Evolutionary conservation across 1,140 invertebrate species (phyloP), one percentile per base, ranked within the genome.

Genomic region (Olivierus martensii): DNA sequence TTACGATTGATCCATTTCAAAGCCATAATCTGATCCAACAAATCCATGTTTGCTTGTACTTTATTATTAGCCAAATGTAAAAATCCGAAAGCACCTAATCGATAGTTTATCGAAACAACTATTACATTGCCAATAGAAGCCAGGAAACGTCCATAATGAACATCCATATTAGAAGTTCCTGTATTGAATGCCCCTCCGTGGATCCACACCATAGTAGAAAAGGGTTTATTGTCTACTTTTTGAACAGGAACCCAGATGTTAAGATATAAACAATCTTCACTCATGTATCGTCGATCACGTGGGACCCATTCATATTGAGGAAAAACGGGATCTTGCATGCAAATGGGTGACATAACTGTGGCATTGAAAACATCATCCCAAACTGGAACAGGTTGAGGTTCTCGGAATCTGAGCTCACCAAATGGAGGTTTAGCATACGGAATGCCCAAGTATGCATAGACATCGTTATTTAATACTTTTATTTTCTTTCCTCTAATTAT

Each of bases 391-490:
- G 87, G 82, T 43, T 83, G 77, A 1, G 92, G 89, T 58, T 83
- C 82, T 17, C 82, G 75, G 69, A 96, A 98, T 49, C 93, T 75
- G 34, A 93, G 71, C 22, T 85, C 79, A 1, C 86, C 88, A 12
- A 80, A 43, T 0, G 92, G 93, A 0, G 92, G 87, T 67, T 93
- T 88, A 0, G 91, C 92, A 67, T 87, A 96, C 0, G 93, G 93
- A 56, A 97, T 90, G 3, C 90, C 89, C n/a, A 81, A 82, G 66
- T 87, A 96, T 12, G 84, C 81, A 65, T 92, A 84, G 0, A 95
- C 83, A 22, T 34, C 18, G 17, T n/a, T 46, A 28, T 45, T 28
- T 9, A 28, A 28, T 4, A 28, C 2, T 6, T 28, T 28, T 28
- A 28, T 2, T 9, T 28, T 28, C 28, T 28, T 28, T 28, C 28